Base-by-base conservation (phyloP, 37 sponge, comb jelly and placozoan genomes). In the Bolinopsis microptera region DNA sequence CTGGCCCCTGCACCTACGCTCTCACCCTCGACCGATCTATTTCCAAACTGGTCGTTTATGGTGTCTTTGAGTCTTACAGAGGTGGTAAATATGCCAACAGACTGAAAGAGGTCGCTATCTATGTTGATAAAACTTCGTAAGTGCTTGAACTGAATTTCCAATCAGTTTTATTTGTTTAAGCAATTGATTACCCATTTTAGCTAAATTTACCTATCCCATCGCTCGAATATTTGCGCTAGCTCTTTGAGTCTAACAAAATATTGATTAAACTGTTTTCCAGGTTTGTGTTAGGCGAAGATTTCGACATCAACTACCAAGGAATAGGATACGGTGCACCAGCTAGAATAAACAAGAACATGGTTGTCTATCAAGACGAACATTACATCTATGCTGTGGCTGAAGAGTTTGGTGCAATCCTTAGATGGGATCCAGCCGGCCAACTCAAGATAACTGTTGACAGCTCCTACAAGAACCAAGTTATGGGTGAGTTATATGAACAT, bases 381-480 rank as follows among this genome's bases (percentile, higher is more conserved):
- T 86, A 41, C 61, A 86, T 86, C 41, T 86, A 86, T 31, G 90
- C 90, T 30, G 90, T 39, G 90, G 90, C 41, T 24, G n/a, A 33
- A 26, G 61, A 40, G 9, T n/a, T 24, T 26, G 61, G 36, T 8
- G 32, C 39, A 0, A 39, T 86, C 1, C 36, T 86, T 21, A 38
- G 90, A 38, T 86, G 90, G 90, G 90, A 86, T 34, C 90, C 90
- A 24, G 90, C 90, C 24, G 90, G 90, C 0, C 90, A 86, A 39
- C 90, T 86, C 0, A 39, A 34, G 61, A 86, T 86, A 1, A 26
- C 90, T 9, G 61, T 86, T 2, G 90, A 38, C 16, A 48, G 8
- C 0, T 26, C 21, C 2, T 86, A 86, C 30, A 41, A 26, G 3
- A 40, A 40, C 41, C 61, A 86, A 26, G 36, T 38, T n/a, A 28